phyloP scores from a whole-genome alignment of 2,888 invertebrate species.

The Selenia dentaria region DNA sequence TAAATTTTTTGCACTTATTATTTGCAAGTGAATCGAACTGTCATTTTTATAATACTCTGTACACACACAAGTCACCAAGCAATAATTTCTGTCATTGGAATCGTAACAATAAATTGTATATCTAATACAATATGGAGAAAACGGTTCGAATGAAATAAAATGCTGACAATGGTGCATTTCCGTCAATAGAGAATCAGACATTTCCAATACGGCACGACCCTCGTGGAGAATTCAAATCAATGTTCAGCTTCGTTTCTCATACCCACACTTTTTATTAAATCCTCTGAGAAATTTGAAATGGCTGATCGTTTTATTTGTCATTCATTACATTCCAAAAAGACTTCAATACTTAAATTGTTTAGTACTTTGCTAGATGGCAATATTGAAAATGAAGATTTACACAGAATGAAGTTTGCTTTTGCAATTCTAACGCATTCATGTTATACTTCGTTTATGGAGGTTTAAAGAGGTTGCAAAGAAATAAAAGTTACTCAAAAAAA shows the following conservation, averaged over 20 bases:
- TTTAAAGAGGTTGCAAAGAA: too few relatives aligned
- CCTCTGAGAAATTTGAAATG: not conserved
- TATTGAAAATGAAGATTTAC: too few relatives aligned
- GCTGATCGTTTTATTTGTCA: not conserved
- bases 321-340: not conserved
- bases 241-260: not conserved
- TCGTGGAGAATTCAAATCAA: not conserved
- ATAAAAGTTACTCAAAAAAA: too few relatives aligned
- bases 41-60: not conserved
- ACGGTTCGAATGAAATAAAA: conserved; percentile 1
- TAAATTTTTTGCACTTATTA: too few relatives aligned
- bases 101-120: conserved; percentile 11
- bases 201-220: conserved; percentile 2
- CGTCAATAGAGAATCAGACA: not conserved
- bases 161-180: not conserved
- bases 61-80: not conserved
- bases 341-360: too few relatives aligned
- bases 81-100: not conserved
- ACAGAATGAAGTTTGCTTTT: too few relatives aligned
- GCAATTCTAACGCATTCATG: too few relatives aligned
- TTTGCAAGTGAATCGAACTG: not conserved
- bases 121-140: conserved; percentile 4
- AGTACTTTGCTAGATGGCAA: too few relatives aligned
- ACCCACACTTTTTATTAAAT: not conserved
- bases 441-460: too few relatives aligned